Conservation (phyloP, 2,113 vertebrate genomes). For the Gobius niger region DNA sequence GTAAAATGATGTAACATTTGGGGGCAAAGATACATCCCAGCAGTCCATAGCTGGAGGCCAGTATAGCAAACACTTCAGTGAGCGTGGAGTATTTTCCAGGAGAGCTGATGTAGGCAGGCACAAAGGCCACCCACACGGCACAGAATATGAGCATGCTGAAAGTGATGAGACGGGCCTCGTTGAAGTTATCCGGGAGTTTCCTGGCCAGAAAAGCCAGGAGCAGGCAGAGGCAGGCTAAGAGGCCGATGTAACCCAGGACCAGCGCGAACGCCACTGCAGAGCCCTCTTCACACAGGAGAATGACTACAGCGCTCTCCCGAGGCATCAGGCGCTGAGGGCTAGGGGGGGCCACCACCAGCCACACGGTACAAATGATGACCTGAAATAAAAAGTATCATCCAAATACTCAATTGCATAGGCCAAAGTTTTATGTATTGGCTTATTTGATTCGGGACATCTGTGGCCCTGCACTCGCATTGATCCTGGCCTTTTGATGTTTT, state of each 20-base stretch:
- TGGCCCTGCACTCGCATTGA: no score
- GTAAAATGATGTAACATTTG: conserved; percentile 79
- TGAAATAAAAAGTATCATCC: conserved; percentile 37
- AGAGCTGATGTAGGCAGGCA: conserved; percentile 79
- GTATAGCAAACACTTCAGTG: conserved; percentile 80
- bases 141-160: conserved; percentile 82
- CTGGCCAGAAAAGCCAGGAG: conserved; percentile 77
- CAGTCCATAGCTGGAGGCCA: conserved; percentile 80
- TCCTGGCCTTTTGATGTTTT: no score
- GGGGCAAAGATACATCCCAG: conserved; percentile 78
- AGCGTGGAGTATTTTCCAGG: conserved; percentile 77
- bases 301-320: conserved; percentile 64
- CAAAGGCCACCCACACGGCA: conserved; percentile 77
- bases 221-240: conserved; percentile 74
- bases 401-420: neutral
- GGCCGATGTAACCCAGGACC: conserved; percentile 77
- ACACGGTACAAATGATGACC: conserved; percentile 71
- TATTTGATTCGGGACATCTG: no score
- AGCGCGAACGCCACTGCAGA: conserved; percentile 69
- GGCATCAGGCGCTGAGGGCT: conserved; percentile 68
- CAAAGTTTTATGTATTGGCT: no score
- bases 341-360: conserved; percentile 72
- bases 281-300: conserved; percentile 76
- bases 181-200: conserved; percentile 79
- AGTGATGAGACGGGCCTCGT: conserved; percentile 79